A percentile compares a stretch with the other conserved stretches of the same genome.
phyloP scores from a whole-genome alignment of 2,888 invertebrate genomes.

The Coronaproctus castanopsis region DNA sequence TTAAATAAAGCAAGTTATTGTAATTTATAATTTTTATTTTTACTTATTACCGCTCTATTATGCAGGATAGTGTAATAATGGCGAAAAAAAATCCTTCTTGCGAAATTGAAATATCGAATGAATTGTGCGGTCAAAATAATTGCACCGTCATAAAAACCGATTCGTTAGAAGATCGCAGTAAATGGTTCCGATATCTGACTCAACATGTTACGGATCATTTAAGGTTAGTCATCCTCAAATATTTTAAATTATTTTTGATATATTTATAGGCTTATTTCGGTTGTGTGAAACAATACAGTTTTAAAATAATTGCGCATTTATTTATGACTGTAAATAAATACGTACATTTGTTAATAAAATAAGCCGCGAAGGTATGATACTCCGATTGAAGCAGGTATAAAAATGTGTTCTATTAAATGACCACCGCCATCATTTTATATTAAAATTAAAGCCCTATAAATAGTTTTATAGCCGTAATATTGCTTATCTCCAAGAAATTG shows the following conservation, averaged over 20 bases:
- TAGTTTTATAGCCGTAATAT: too few species aligned
- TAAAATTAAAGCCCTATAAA: too few species aligned
- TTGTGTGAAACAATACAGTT: too few species aligned
- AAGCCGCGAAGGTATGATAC: too few species aligned
- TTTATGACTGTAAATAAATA: too few species aligned
- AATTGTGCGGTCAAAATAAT: slow-evolving; percentile 7
- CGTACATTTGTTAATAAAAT: background rate
- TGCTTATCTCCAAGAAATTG: too few species aligned
- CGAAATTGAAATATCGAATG: slow-evolving; percentile 28
- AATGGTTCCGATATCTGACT: slow-evolving; percentile 33
- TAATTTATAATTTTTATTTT: background rate
- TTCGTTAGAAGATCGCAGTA: slow-evolving; percentile 28
- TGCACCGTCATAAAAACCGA: slow-evolving; percentile 24
- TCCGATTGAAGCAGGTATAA: too few species aligned
- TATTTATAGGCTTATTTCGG: too few species aligned
- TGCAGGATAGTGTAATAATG: slow-evolving; percentile 31
- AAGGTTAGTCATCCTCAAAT: slow-evolving; percentile 19
- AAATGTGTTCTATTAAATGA: too few species aligned
- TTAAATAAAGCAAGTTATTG: too few species aligned
- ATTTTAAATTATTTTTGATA: background rate
- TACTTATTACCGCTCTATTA: slow-evolving; percentile 13
- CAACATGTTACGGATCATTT: slow-evolving; percentile 35
- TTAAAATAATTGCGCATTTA: too few species aligned
- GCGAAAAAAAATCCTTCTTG: slow-evolving; percentile 28
- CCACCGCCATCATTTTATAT: too few species aligned